Evolutionary conservation across 1,140 invertebrate genomes (phyloP), one percentile per base, ranked within the genome.

Genomic region (Aphidius gifuensis): DNA sequence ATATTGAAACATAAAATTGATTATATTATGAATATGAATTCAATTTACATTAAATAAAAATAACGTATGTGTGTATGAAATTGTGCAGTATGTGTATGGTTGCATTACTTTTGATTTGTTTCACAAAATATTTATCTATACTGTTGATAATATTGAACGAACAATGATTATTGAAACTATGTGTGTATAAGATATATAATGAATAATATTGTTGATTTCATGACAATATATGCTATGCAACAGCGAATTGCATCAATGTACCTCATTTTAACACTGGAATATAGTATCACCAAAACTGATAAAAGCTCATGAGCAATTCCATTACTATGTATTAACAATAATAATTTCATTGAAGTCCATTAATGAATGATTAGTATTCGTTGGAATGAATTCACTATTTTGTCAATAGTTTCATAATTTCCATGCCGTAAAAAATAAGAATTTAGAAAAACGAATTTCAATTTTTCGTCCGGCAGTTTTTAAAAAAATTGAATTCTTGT

Each of bases 241-340:
- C 49, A 51, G 43, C 5, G 48, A 16, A 1, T 16, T 53, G 9
- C 23, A 38, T 16, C 46, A 54, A 43, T 48, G 47, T 43, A 42
- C 60, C 39, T 60, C 57, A 50, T 62, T 60, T 62, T 6, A 38
- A 51, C 54, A 61, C 54, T 55, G 51, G 57, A 57, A 51, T 58
- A 61, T 58, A 64, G 61, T 58, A 44, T 50, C 60, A 50, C 5
- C 51, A 47, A 57, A 50, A 43, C 49, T 49, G 56, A 59, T 49
- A 68, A 74, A 11, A 50, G 9, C 9, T 9, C 38, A 9, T 6
- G 21, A 5, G 40, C 53, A 55, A 55, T 55, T 55, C 53, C 71
- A 74, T 74, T 68, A 73, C 70, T 68, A 65, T 70, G 64, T 65
- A 74, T 74, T 74, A 69, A 74, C 68, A 72, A 73, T 72, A 74